These are phyloP conservation scores for Xylocopa sonorina DNA, from an alignment of 1,140 invertebrate genomes.

Conservation along the genomic window DNA sequence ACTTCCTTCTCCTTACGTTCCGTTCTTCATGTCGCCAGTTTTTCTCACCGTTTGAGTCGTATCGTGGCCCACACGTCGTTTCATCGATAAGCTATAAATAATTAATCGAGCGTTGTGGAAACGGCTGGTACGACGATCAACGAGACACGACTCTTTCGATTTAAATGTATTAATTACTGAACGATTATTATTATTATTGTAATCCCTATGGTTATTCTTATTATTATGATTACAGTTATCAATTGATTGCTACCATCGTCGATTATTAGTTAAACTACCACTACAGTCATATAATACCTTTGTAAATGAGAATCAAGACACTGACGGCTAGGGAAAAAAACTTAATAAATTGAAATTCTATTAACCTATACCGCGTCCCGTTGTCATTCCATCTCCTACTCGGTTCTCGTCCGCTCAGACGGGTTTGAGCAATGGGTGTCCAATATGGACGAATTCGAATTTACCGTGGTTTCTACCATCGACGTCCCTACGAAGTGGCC, in stretches of 20 bases:
- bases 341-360: slow-evolving; percentile 81
- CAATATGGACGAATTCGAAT: not conserved
- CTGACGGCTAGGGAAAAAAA: slow-evolving; percentile 75
- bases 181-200: slow-evolving; percentile 43
- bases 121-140: slow-evolving; percentile 20
- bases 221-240: slow-evolving; percentile 55
- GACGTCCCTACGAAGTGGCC: no score
- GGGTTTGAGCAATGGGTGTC: no score
- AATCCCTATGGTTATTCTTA: slow-evolving; percentile 32
- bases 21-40: not conserved
- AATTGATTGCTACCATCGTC: slow-evolving; percentile 50
- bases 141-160: slow-evolving; percentile 50
- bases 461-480: no score
- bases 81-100: slow-evolving; percentile 28
- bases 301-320: slow-evolving; percentile 80
- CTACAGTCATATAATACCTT: slow-evolving; percentile 76
- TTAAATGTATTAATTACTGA: slow-evolving; percentile 57
- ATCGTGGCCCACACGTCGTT: no score
- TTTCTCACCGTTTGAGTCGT: no score
- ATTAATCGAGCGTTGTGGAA: not conserved
- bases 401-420: no score
- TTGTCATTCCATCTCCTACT: slow-evolving; percentile 39
- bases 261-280: slow-evolving; percentile 70
- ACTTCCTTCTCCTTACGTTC: no score
- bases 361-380: slow-evolving; percentile 74